phyloP scores from a whole-genome alignment of 2,113 vertebrate genomes.

The Vombatus ursinus region DNA sequence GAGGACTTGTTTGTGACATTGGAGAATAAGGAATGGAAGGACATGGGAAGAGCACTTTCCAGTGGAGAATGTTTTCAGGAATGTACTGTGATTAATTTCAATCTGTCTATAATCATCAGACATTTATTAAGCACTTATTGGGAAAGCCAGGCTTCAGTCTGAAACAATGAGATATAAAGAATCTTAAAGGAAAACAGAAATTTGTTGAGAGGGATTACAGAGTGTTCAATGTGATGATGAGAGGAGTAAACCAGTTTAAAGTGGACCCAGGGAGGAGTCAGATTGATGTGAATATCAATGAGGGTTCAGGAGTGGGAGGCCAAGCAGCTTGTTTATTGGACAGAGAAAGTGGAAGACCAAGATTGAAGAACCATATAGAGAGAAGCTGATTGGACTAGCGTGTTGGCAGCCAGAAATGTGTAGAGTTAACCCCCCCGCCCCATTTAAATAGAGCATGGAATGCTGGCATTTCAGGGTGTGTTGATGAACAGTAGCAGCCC shows the following conservation, averaged over 20 bases:
- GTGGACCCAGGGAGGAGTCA: not conserved
- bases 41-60: not conserved
- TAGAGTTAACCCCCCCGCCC: not conserved
- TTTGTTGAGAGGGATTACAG: not conserved
- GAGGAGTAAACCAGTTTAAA: not conserved
- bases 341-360: not conserved
- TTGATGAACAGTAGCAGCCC: not conserved
- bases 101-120: not conserved
- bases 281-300: not conserved
- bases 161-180: not conserved
- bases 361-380: not conserved
- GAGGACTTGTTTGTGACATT: not conserved
- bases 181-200: not conserved
- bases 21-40: not conserved
- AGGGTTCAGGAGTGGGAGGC: not conserved
- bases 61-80: not conserved
- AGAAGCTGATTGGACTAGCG: not conserved
- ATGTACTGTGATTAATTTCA: not conserved
- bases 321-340: not conserved
- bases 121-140: not conserved
- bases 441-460: not conserved
- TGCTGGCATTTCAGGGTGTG: too few relatives aligned
- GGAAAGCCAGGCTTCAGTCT: not conserved
- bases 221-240: not conserved
- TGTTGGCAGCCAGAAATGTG: not conserved